Evolutionary conservation across 1,140 invertebrate genomes (phyloP).

Genomic region (Lycorma delicatula): DNA sequence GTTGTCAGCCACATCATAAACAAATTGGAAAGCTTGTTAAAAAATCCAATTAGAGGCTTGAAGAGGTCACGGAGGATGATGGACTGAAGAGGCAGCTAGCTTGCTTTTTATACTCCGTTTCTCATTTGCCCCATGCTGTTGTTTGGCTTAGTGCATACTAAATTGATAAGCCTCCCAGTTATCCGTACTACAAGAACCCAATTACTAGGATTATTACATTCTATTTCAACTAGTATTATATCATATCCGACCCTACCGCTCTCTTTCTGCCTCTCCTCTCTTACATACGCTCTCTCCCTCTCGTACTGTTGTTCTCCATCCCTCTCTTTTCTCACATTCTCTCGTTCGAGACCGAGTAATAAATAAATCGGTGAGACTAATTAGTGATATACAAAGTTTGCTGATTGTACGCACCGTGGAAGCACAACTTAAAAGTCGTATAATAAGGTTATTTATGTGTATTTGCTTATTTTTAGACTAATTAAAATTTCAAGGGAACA

Average conservation of each 20-base stretch:
- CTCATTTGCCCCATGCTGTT: conserved; percentile 1
- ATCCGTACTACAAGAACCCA: not conserved
- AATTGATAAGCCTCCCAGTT: not conserved
- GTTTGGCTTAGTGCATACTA: not conserved
- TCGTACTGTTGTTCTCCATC: not conserved
- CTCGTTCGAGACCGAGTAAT: not conserved
- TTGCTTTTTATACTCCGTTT: no score
- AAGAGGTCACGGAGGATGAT: conserved; percentile 2
- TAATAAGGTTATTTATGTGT: no score
- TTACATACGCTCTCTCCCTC: not conserved
- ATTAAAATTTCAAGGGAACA: no score
- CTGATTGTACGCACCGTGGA: no score
- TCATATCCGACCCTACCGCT: no score
- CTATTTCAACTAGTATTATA: not conserved
- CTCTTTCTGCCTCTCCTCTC: no score
- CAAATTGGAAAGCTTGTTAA: conserved; percentile 21
- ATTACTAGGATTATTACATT: not conserved
- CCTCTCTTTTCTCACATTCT: not conserved
- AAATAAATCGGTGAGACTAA: no score
- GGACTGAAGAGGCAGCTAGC: no score
- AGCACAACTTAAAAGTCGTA: no score
- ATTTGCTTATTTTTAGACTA: no score
- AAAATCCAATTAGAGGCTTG: conserved; percentile 13
- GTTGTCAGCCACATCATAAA: conserved; percentile 11
- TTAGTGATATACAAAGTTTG: no score